These are phyloP conservation scores for Tiaroga cobitis DNA, from an alignment of 2,797 vertebrate genomes.

Conservation along the genomic window DNA sequence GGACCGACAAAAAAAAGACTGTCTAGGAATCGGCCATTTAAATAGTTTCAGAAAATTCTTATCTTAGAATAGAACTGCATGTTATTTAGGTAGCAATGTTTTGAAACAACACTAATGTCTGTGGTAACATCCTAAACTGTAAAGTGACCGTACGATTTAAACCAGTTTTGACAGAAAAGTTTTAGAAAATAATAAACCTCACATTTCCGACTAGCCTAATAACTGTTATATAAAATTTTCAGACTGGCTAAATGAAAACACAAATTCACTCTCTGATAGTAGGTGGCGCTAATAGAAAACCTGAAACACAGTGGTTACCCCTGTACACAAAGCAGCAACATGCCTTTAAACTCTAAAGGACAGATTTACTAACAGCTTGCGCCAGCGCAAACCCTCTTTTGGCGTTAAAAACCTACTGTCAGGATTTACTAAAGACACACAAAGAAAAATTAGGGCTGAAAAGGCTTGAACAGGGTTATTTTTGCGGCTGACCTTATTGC, in stretches of 20 bases:
- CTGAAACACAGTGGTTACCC: neutral
- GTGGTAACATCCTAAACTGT: neutral
- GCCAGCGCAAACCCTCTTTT: too few species aligned
- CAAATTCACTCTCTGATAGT: neutral
- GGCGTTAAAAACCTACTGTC: too few species aligned
- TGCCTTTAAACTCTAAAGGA: neutral
- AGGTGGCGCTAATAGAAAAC: neutral
- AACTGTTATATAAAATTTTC: too few species aligned
- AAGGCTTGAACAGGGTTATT: too few species aligned
- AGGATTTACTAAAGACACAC: too few species aligned
- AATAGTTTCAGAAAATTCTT: neutral
- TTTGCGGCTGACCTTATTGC: too few species aligned
- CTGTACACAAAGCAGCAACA: neutral
- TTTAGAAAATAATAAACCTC: neutral
- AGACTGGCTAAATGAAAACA: neutral
- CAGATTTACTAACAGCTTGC: too few species aligned
- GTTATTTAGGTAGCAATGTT: neutral
- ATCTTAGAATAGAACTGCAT: neutral
- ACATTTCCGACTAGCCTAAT: neutral
- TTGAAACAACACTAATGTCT: neutral
- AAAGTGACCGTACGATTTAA: neutral
- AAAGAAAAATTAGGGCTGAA: too few species aligned
- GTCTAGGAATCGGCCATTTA: neutral
- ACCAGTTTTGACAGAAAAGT: neutral
- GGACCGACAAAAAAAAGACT: neutral